phyloP scores from a whole-genome alignment of 2,113 vertebrate genomes.

The Prionailurus viverrinus region DNA sequence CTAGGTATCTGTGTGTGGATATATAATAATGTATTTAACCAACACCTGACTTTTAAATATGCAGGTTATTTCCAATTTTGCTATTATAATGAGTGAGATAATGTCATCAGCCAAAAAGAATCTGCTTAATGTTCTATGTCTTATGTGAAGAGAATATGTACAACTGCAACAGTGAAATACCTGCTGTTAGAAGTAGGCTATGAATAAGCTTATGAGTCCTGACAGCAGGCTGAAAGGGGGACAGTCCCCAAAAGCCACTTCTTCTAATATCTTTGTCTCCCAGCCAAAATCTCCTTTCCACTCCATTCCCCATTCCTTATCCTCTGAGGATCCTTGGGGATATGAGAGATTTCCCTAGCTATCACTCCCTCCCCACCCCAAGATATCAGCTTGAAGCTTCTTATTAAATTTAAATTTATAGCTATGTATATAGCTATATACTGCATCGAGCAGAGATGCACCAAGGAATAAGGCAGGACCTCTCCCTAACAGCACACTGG shows the following conservation, averaged over 20 bases:
- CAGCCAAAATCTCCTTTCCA: neutral
- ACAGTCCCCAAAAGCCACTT: neutral
- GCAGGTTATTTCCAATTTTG: constrained; percentile 50
- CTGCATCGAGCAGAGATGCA: neutral
- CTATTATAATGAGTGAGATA: constrained; percentile 5
- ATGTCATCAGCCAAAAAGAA: neutral
- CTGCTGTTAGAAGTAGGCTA: neutral
- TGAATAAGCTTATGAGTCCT: neutral
- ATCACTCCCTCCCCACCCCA: no score
- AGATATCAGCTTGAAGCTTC: neutral
- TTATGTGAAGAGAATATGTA: neutral
- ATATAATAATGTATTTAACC: neutral
- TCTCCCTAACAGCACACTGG: neutral
- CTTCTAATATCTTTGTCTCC: neutral
- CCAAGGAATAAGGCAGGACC: neutral
- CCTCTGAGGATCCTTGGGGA: neutral
- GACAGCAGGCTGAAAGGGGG: neutral
- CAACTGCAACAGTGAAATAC: neutral
- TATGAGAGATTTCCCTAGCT: neutral
- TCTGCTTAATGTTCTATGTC: neutral
- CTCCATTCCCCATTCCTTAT: neutral
- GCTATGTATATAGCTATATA: neutral
- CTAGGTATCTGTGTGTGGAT: neutral
- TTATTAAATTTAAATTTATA: neutral
- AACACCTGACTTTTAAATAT: constrained; percentile 28